Conservation (phyloP, 2,797 vertebrate genomes). For the Spea hammondii region DNA sequence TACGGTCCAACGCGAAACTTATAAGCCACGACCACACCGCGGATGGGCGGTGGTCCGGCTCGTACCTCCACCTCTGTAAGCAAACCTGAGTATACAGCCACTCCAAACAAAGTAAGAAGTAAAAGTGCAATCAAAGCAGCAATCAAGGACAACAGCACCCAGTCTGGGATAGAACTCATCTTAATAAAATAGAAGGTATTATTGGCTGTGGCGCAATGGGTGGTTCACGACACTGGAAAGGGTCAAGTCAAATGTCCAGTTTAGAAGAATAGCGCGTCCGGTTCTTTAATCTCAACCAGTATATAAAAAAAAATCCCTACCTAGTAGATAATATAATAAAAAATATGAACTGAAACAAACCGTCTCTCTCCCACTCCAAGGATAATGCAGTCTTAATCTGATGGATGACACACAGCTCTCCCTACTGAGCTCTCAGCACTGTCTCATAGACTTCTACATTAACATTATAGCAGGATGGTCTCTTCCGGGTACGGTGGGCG, state of each 20-base stretch:
- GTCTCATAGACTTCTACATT: background rate
- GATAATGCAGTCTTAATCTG: too few relatives aligned
- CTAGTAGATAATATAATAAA: too few relatives aligned
- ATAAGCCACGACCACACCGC: slow-evolving; percentile 83
- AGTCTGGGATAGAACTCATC: slow-evolving; percentile 73
- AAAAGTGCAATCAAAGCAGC: slow-evolving; percentile 68
- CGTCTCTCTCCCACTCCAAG: too few relatives aligned
- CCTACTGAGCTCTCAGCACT: too few relatives aligned
- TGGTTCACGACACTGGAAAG: too few relatives aligned
- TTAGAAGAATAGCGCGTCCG: too few relatives aligned
- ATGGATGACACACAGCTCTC: too few relatives aligned
- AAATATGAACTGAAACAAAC: too few relatives aligned
- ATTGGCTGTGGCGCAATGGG: too few relatives aligned
- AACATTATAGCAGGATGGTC: background rate
- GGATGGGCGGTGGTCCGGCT: slow-evolving; percentile 80
- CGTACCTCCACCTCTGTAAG: slow-evolving; percentile 74
- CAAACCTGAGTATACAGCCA: slow-evolving; percentile 79
- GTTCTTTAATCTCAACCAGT: too few relatives aligned
- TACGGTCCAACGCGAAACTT: slow-evolving; percentile 84
- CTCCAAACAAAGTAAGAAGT: slow-evolving; percentile 70
- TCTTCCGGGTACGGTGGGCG: background rate
- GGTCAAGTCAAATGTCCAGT: too few relatives aligned
- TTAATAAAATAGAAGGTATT: background rate
- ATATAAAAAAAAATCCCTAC: too few relatives aligned
- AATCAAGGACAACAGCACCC: slow-evolving; percentile 73